A percentile compares a stretch with the other conserved stretches of the same genome.
Conservation (phyloP, 2,797 vertebrate species). For the Microctenopoma lineatum region DNA sequence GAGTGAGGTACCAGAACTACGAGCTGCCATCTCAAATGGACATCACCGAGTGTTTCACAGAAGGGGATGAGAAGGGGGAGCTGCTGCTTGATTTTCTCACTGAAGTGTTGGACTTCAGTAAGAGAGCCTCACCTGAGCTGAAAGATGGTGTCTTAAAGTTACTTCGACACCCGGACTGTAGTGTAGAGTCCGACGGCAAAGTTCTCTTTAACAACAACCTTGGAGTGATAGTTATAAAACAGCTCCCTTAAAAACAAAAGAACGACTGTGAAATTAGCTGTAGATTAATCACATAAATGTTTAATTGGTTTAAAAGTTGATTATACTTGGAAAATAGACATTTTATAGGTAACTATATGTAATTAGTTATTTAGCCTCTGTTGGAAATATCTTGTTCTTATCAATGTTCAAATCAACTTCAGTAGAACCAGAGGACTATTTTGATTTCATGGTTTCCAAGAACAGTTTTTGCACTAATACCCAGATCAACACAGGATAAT, state of each 20-base stretch:
- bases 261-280: not conserved
- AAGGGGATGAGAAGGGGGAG: slow-evolving; percentile 88
- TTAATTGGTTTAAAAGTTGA: not conserved
- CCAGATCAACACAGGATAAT: not conserved
- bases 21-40: slow-evolving; percentile 89
- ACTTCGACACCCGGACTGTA: slow-evolving; percentile 87
- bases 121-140: slow-evolving; percentile 85
- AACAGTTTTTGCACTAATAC: not conserved
- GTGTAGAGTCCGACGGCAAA: slow-evolving; percentile 82
- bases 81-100: slow-evolving; percentile 94
- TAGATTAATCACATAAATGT: not conserved
- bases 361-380: not conserved
- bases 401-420: not conserved
- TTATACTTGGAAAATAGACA: not conserved
- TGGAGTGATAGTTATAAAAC: slow-evolving; percentile 83
- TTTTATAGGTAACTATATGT: not conserved
- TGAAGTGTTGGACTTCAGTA: slow-evolving; percentile 86
- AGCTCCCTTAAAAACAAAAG: slow-evolving; percentile 48
- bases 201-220: slow-evolving; percentile 91
- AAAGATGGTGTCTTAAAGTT: slow-evolving; percentile 84
- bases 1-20: slow-evolving; percentile 81
- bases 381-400: not conserved
- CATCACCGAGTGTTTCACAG: slow-evolving; percentile 91
- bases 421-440: not conserved
- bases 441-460: not conserved